Evolutionary conservation across 2,113 vertebrate genomes (phyloP).

Genomic region (Columbina picui): DNA sequence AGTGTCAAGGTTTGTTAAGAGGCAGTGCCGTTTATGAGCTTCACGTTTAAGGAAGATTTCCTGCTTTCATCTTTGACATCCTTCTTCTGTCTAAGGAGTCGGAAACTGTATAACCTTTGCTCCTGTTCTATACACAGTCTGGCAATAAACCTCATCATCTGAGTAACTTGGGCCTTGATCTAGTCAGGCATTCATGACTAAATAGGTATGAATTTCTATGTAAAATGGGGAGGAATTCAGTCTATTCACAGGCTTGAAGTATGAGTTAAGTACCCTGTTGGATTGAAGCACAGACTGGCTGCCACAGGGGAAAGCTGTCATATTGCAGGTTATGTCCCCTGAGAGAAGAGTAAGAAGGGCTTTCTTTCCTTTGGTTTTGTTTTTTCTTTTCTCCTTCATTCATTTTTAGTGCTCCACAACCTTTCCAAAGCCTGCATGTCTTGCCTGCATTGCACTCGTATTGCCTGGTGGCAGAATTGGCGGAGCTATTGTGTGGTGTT

Average conservation of each 20-base stretch:
- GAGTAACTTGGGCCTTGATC: neutral
- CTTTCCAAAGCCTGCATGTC: neutral
- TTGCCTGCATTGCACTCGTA: neutral
- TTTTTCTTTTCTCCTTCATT: neutral
- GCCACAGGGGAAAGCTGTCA: neutral
- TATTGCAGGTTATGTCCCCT: neutral
- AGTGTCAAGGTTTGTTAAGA: neutral
- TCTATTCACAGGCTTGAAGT: neutral
- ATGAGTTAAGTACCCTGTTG: neutral
- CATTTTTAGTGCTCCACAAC: neutral
- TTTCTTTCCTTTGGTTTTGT: constrained; percentile 1
- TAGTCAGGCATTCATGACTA: constrained; percentile 12
- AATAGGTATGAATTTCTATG: neutral
- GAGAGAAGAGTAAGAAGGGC: neutral
- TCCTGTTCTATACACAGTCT: neutral
- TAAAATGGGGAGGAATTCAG: neutral
- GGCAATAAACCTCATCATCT: neutral
- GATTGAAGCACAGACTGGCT: neutral
- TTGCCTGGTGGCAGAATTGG: constrained; percentile 3
- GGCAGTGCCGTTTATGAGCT: neutral
- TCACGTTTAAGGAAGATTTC: neutral
- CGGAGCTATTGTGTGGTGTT: neutral
- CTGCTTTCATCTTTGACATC: neutral
- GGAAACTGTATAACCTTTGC: neutral
- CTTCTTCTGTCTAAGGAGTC: neutral